These are phyloP conservation scores for Lysandra coridon DNA, from an alignment of 2,888 invertebrate species.

Conservation along the genomic window DNA sequence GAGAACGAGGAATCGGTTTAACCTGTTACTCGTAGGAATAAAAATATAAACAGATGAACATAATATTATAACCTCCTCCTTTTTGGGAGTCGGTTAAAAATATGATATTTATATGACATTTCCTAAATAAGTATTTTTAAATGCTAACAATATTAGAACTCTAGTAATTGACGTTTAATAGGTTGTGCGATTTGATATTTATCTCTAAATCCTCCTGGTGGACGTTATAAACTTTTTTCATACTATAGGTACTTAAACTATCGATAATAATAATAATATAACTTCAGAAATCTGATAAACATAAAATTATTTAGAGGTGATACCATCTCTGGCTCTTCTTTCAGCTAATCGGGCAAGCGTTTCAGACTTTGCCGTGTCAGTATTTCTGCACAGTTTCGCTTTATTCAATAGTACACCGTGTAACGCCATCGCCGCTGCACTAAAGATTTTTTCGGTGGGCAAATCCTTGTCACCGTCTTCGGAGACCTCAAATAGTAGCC, in stretches of 20 bases:
- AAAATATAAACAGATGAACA: background rate
- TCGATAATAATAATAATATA: too few relatives aligned
- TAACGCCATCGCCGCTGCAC: constrained; percentile 66
- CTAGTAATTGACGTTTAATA: background rate
- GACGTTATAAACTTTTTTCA: background rate
- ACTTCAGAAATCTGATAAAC: too few relatives aligned
- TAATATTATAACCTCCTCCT: too few relatives aligned
- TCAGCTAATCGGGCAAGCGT: constrained; percentile 73
- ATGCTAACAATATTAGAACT: background rate
- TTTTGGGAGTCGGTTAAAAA: background rate
- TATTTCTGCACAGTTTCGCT: constrained; percentile 55
- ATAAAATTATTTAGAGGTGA: background rate
- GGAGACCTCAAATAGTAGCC: constrained; percentile 60
- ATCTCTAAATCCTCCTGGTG: background rate
- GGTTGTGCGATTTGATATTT: background rate
- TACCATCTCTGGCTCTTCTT: constrained; percentile 76
- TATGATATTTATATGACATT: background rate
- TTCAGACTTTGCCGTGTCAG: constrained; percentile 67
- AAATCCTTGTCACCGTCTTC: constrained; percentile 44
- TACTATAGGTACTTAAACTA: background rate
- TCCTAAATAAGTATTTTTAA: background rate
- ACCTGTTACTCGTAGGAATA: background rate
- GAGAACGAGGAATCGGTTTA: background rate
- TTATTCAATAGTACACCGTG: constrained; percentile 65
- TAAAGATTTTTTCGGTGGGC: constrained; percentile 63